Conservation (phyloP, 1,140 invertebrate genomes). For the Brachionus asplanchnoidis region DNA sequence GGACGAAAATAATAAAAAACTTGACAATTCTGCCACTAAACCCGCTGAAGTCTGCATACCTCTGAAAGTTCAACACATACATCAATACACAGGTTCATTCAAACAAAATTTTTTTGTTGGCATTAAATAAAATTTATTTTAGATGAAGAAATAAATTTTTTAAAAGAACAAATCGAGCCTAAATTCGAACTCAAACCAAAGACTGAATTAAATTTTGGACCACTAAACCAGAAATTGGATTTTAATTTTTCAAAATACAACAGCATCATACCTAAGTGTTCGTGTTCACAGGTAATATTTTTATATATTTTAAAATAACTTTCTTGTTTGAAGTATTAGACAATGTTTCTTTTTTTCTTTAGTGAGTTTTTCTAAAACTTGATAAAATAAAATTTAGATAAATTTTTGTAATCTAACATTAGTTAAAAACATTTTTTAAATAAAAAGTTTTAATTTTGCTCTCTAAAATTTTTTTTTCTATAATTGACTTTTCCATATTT, state of each 20-base stretch:
- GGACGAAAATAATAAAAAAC: not conserved
- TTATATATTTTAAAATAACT: not conserved
- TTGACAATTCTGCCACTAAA: not conserved
- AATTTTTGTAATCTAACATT: no score
- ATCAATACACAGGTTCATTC: not conserved
- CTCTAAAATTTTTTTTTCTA: no score
- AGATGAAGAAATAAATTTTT: not conserved
- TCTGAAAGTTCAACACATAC: not conserved
- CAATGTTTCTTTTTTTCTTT: no score
- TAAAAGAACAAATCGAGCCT: not conserved
- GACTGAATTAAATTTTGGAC: not conserved
- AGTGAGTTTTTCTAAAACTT: no score
- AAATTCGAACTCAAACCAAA: not conserved
- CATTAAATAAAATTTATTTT: not conserved
- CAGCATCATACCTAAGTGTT: not conserved
- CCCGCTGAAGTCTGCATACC: not conserved
- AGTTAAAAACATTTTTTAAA: no score
- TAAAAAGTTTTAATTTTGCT: no score
- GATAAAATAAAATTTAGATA: no score
- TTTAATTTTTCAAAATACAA: slow-evolving; percentile 1
- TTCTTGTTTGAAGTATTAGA: not conserved
- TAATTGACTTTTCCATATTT: no score
- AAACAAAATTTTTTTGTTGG: no score
- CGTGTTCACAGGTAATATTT: not conserved
- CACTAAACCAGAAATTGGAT: not conserved